Evolutionary conservation across 2,888 invertebrate species (phyloP).

Genomic region (Deilephila porcellus): DNA sequence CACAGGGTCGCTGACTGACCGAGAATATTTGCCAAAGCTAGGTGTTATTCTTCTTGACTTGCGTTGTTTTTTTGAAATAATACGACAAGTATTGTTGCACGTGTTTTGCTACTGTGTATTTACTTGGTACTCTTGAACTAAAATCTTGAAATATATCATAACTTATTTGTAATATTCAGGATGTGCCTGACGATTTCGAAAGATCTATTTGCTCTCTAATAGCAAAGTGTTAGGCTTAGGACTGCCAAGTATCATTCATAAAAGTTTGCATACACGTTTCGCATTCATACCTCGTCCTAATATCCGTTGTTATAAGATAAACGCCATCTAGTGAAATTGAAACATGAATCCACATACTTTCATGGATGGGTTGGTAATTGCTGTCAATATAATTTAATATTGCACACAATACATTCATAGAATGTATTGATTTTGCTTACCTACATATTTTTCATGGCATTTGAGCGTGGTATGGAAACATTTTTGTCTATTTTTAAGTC

Average conservation of each 20-base stretch:
- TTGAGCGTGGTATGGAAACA: slow-evolving; percentile 10
- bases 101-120: not conserved
- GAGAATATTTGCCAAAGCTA: slow-evolving; percentile 46
- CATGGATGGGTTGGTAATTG: not conserved
- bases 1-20: slow-evolving; percentile 47
- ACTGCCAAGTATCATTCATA: not conserved
- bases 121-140: not conserved
- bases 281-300: not conserved
- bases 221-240: slow-evolving; percentile 9
- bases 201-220: slow-evolving; percentile 2
- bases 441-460: slow-evolving; percentile 11
- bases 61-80: not conserved
- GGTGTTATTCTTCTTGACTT: slow-evolving; percentile 9
- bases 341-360: not conserved
- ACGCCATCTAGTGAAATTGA: slow-evolving; percentile 12
- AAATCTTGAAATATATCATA: not conserved
- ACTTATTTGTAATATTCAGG: not conserved
- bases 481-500: slow-evolving; percentile 27
- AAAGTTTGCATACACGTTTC: not conserved
- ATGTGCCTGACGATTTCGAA: not conserved
- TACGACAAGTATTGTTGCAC: not conserved
- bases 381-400: not conserved
- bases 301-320: not conserved
- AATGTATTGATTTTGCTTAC: slow-evolving; percentile 18
- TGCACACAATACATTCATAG: slow-evolving; percentile 8